Conservation (phyloP, 1,140 invertebrate species). For the Platyura marginata region DNA sequence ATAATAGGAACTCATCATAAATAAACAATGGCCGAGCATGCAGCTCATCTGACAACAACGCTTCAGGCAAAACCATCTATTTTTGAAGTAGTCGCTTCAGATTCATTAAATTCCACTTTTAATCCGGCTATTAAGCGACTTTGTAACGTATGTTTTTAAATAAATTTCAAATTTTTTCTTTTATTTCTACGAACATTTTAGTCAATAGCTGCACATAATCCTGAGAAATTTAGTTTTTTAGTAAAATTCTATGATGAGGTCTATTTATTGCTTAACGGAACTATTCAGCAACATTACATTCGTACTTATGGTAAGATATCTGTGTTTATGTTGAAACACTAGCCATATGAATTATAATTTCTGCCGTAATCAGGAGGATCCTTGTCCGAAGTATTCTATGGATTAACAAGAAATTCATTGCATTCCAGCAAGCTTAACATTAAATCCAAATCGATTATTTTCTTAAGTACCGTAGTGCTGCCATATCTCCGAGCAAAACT, state of each 20-base stretch:
- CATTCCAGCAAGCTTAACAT: no score
- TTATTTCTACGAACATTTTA: background rate
- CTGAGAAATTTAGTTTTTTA: background rate
- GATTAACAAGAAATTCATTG: no score
- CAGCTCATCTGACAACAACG: background rate
- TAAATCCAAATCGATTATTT: background rate
- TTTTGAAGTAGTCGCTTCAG: conserved; percentile 3
- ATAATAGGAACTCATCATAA: no score
- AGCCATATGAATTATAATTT: background rate
- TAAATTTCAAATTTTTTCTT: background rate
- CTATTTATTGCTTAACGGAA: background rate
- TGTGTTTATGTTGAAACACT: background rate
- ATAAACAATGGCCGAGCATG: background rate
- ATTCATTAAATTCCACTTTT: conserved; percentile 3
- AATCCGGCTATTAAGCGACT: conserved; percentile 3
- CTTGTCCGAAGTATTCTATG: conserved; percentile 2
- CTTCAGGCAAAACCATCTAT: conserved; percentile 1
- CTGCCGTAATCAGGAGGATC: conserved; percentile 1
- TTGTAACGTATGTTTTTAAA: background rate
- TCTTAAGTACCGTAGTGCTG: background rate
- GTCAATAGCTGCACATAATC: background rate
- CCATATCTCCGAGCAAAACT: conserved; percentile 2
- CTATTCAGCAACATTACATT: conserved; percentile 3
- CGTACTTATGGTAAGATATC: background rate
- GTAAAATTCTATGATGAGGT: conserved; percentile 3